These are phyloP conservation scores for Ictalurus punctatus DNA, from an alignment of 2,113 vertebrate species.

Conservation along the genomic window DNA sequence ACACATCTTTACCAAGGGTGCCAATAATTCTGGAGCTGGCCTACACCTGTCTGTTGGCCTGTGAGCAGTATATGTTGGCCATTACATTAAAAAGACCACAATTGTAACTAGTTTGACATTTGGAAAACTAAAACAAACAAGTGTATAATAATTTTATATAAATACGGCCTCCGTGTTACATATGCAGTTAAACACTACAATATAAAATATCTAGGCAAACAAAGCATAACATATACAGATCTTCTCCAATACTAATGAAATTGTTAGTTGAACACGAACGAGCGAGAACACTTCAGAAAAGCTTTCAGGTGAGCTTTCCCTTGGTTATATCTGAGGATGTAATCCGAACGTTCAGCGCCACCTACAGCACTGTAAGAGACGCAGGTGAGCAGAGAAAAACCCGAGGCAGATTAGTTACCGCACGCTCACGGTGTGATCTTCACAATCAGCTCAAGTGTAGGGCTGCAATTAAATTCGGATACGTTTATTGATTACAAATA, in stretches of 20 bases:
- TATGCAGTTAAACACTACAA: neutral
- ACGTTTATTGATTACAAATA: neutral
- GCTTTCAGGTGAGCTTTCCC: neutral
- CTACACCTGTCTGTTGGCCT: neutral
- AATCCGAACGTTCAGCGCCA: neutral
- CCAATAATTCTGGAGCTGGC: neutral
- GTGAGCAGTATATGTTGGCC: neutral
- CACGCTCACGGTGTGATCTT: neutral
- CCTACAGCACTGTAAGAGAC: neutral
- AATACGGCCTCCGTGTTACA: neutral
- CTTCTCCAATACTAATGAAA: neutral
- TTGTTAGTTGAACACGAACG: neutral
- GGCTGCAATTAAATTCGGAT: neutral
- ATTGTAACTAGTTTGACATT: neutral
- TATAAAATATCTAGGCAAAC: neutral
- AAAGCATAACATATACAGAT: neutral
- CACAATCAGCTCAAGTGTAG: neutral
- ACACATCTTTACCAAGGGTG: neutral
- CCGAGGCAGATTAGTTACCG: neutral
- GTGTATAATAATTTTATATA: neutral
- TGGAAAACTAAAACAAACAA: neutral
- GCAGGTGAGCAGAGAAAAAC: neutral
- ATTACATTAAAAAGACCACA: neutral
- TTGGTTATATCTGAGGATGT: neutral
- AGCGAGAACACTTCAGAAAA: neutral